phyloP scores from a whole-genome alignment of 1,140 invertebrate species.

The Drosophila ohnishii region DNA sequence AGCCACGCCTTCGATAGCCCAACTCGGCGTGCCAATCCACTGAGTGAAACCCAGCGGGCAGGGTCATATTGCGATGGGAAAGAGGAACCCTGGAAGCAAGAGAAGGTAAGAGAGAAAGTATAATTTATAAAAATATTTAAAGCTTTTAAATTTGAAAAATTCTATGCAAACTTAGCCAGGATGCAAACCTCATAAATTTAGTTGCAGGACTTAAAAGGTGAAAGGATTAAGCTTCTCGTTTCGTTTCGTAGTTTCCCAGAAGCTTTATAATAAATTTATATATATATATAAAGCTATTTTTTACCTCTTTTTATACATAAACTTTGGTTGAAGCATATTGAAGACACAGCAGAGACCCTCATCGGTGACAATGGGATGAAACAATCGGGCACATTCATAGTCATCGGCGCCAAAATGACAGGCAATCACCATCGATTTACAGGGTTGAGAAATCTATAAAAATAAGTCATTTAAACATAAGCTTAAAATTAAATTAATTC shows the following conservation, averaged over 20 bases:
- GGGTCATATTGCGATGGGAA: conserved; percentile 44
- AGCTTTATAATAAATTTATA: neutral
- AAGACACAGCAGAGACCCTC: conserved; percentile 93
- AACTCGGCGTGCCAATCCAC: conserved; percentile 90
- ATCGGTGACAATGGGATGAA: conserved; percentile 90
- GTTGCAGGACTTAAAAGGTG: neutral
- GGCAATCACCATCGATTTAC: conserved; percentile 87
- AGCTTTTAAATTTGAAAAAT: neutral
- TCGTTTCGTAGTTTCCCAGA: neutral
- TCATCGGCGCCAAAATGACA: conserved; percentile 87
- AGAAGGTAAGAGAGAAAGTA: neutral
- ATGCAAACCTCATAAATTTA: neutral
- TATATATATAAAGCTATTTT: neutral
- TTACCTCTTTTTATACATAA: conserved; percentile 85
- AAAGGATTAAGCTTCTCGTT: neutral
- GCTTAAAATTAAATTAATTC: too few relatives aligned
- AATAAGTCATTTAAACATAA: neutral
- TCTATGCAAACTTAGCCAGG: neutral
- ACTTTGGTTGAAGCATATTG: conserved; percentile 88
- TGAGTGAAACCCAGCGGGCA: conserved; percentile 44
- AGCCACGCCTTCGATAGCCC: conserved; percentile 85
- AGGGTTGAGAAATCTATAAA: conserved; percentile 85
- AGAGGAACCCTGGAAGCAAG: conserved; percentile 29
- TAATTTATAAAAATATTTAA: too few relatives aligned
- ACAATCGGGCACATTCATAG: conserved; percentile 87